Evolutionary conservation across 1,140 invertebrate genomes (phyloP).

Genomic region (Brachionus sp.): DNA sequence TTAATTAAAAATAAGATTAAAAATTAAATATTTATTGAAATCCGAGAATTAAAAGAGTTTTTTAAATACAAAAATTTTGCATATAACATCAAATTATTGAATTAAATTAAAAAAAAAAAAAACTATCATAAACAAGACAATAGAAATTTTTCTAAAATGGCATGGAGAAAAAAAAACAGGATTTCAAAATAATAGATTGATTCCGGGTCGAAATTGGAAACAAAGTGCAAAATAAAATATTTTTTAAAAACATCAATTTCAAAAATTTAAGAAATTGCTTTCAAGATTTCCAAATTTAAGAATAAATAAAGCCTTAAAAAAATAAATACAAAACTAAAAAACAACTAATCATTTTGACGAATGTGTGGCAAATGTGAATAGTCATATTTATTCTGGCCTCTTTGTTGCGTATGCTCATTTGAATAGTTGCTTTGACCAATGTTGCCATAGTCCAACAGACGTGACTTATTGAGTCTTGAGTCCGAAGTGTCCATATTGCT

Average conservation of each 20-base stretch:
- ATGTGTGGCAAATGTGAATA: constrained; percentile 44
- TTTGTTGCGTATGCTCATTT: constrained; percentile 25
- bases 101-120: not conserved
- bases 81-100: not conserved
- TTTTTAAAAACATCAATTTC: not conserved
- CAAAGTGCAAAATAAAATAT: not conserved
- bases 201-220: not conserved
- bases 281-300: not conserved
- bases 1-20: not conserved
- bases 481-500: constrained; percentile 36
- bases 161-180: not conserved
- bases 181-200: not conserved
- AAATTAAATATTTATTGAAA: not conserved
- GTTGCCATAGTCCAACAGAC: constrained; percentile 14
- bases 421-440: constrained; percentile 38
- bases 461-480: constrained; percentile 43
- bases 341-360: constrained; percentile 32
- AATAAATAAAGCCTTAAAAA: constrained; percentile 1
- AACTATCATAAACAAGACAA: not conserved
- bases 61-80: not conserved
- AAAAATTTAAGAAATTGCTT: not conserved
- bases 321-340: not conserved
- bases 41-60: not conserved
- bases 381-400: constrained; percentile 32
- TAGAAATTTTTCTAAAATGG: not conserved